phyloP scores from a whole-genome alignment of 2,797 vertebrate genomes.

The Onychomys leucogaster region DNA sequence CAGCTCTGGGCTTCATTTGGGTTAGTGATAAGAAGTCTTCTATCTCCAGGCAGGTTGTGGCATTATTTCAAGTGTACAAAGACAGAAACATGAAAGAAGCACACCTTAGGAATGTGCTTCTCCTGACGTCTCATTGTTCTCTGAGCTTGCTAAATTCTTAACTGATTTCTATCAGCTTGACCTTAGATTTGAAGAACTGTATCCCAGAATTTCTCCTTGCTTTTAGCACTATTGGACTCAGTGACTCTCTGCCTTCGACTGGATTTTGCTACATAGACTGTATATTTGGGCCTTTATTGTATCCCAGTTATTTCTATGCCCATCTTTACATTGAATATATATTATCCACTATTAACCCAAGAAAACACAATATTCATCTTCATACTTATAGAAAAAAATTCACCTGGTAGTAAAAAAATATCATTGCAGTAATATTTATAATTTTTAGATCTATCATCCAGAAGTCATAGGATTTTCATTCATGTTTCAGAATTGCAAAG shows the following conservation, averaged over 20 bases:
- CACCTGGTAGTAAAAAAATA: neutral
- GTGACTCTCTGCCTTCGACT: neutral
- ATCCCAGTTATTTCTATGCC: neutral
- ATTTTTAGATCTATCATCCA: constrained; percentile 3
- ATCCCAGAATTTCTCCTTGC: neutral
- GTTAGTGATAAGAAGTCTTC: neutral
- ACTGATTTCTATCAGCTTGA: neutral
- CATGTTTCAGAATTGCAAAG: neutral
- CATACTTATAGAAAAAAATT: constrained; percentile 9
- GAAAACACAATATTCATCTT: neutral
- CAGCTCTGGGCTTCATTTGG: neutral
- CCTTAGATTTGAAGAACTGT: neutral
- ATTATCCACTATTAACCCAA: neutral
- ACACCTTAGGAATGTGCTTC: too few species aligned
- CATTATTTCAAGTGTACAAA: neutral
- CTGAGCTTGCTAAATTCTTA: neutral
- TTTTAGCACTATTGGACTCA: neutral
- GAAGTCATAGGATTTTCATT: neutral
- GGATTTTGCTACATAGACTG: neutral
- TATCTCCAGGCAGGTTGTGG: neutral
- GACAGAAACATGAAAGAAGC: neutral
- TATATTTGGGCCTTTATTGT: neutral
- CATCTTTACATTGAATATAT: neutral
- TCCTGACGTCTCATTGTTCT: neutral
- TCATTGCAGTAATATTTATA: neutral